Evolutionary conservation across 1,140 invertebrate species (phyloP), one percentile per base, ranked within the genome.

Genomic region (Drosophila parvula): DNA sequence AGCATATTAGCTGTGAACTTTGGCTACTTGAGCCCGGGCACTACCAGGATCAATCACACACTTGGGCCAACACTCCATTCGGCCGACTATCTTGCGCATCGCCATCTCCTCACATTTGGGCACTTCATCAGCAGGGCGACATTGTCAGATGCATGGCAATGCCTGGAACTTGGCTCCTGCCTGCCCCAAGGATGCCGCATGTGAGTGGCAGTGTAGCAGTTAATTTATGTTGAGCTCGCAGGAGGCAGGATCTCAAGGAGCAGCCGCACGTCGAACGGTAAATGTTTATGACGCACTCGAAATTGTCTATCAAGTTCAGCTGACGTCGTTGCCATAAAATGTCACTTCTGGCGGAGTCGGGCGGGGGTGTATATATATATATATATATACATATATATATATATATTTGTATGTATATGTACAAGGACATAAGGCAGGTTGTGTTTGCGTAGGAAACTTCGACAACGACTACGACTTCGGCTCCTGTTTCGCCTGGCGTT

Each of bases 301-400:
- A 88, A 88, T 88, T 88, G 84, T 88, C 83, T 89, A 88, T 88
- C 84, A 88, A 88, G 79, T 89, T 88, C 85, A 85, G 82, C 82
- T 85, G 82, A 86, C 75, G 76, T 71, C 64, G 64, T 76, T 73
- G 73, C 65, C 81, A 73, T 79, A 86, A 86, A 86, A 88, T 89
- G 83, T 83, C 82, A 86, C 82, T 86, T 70, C 51, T 30, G 16
- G 2, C 5, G 59, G 27, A 38, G 43, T 9, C 0, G 8, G 38
- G 16, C 47, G 14, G 32, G 8, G 4, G 10, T 28, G 32, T 36
- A 14, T 45, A 47, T 32, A 30, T 14, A 12, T 41, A 18, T 11
- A 6, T 45, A 34, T 28, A 18, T 51, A 32, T 48, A 10, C 9
- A 5, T 45, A 22, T 38, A 18, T 4, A 34, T 16, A 10, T 32